Percentiles rank a stretch among this genome's conserved stretches.
Conservation (phyloP, 2,797 vertebrate genomes). For the Borostomias antarcticus region DNA sequence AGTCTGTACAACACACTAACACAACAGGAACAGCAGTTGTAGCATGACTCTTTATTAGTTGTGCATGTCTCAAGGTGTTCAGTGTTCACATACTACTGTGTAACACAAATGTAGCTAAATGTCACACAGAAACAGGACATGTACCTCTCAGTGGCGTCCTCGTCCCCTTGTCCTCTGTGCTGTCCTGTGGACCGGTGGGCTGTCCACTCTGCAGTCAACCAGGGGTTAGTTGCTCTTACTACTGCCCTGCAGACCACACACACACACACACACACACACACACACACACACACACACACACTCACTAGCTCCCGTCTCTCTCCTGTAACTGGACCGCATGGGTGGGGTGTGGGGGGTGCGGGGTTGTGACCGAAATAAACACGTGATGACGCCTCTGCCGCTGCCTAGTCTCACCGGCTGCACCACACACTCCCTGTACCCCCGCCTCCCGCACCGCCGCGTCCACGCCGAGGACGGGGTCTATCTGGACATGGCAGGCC, state of each 20-base stretch:
- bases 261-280: constrained; percentile 25
- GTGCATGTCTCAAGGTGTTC: too few relatives aligned
- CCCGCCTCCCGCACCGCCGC: constrained; percentile 23
- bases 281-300: constrained; percentile 22
- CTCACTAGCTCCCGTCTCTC: constrained; percentile 21
- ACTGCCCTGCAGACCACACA: not conserved
- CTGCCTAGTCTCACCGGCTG: constrained; percentile 62
- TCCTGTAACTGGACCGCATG: constrained; percentile 73
- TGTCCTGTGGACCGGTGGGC: not conserved
- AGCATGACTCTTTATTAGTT: too few relatives aligned
- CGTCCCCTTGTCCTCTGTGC: constrained; percentile 31
- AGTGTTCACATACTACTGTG: too few relatives aligned
- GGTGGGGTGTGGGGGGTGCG: constrained; percentile 63
- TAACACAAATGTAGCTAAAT: too few relatives aligned
- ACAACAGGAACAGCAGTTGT: too few relatives aligned
- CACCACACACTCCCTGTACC: constrained; percentile 30
- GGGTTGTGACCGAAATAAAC: constrained; percentile 81
- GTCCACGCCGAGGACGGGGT: constrained; percentile 22
- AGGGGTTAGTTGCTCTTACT: too few relatives aligned
- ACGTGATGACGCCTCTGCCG: constrained; percentile 65
- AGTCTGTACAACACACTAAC: too few relatives aligned
- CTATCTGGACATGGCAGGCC: constrained; percentile 78
- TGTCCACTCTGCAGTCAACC: too few relatives aligned
- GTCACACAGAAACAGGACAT: too few relatives aligned
- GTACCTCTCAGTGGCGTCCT: constrained; percentile 1